Conservation (phyloP, 2,888 invertebrate species). For the Carpatolechia fugitivella region DNA sequence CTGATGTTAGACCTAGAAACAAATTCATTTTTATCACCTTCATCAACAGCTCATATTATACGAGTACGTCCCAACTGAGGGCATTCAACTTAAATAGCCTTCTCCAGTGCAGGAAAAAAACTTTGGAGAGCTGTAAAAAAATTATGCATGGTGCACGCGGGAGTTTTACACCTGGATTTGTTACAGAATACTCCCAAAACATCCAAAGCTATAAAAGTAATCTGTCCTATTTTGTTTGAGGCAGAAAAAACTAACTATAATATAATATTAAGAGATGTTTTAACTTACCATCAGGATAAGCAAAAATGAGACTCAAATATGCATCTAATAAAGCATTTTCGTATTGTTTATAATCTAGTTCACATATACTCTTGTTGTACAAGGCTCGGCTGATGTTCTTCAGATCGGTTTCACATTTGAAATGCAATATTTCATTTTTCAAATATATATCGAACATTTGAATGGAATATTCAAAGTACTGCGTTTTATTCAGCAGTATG, state of each 20-base stretch:
- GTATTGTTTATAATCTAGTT: constrained; percentile 49
- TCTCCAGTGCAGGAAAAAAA: too few relatives aligned
- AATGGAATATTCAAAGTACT: constrained; percentile 49
- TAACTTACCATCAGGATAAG: constrained; percentile 34
- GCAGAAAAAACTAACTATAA: too few relatives aligned
- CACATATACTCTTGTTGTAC: constrained; percentile 67
- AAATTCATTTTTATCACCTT: too few relatives aligned
- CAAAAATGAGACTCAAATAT: constrained; percentile 53
- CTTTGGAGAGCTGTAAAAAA: too few relatives aligned
- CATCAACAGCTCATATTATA: too few relatives aligned
- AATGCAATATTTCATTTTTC: constrained; percentile 41
- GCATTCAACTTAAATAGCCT: too few relatives aligned
- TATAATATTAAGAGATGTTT: not conserved
- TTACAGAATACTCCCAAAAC: too few relatives aligned
- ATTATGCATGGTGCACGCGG: too few relatives aligned
- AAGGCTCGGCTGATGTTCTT: constrained; percentile 58
- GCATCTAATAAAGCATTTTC: constrained; percentile 51
- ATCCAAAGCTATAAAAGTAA: too few relatives aligned
- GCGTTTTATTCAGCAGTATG: constrained; percentile 49
- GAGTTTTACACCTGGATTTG: too few relatives aligned
- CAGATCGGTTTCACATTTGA: constrained; percentile 33
- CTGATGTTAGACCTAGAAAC: constrained; percentile 31
- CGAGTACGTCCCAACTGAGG: too few relatives aligned
- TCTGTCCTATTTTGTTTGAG: too few relatives aligned
- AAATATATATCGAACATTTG: constrained; percentile 57